Evolutionary conservation across 2,113 vertebrate species (phyloP).

Genomic region (Seriola dumerili): DNA sequence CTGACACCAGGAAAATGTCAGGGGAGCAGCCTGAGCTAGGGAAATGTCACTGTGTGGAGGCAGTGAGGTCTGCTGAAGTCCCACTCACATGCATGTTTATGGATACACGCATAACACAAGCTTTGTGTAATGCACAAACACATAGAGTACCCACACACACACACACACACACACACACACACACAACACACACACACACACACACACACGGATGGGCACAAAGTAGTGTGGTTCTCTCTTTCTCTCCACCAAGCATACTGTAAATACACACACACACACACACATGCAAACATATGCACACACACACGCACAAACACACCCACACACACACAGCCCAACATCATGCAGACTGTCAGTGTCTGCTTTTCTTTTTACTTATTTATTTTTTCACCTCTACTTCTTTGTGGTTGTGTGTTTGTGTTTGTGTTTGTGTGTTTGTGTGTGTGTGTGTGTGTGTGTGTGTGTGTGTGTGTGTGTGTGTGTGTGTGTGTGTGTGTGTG

Average conservation of each 20-base stretch:
- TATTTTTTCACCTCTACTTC: background rate
- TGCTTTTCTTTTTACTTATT: background rate
- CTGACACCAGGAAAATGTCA: slow-evolving; percentile 88
- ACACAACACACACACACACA: background rate
- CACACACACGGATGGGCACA: background rate
- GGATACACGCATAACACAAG: slow-evolving; percentile 1
- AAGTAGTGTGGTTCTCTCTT: background rate
- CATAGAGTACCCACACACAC: background rate
- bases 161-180: slow-evolving; percentile 4
- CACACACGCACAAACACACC: background rate
- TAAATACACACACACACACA: background rate
- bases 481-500: too few relatives aligned
- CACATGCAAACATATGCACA: background rate
- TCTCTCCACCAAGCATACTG: background rate
- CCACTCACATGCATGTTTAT: slow-evolving; percentile 24
- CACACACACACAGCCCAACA: too few relatives aligned
- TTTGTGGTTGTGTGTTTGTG: too few relatives aligned
- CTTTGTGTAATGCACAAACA: slow-evolving; percentile 2
- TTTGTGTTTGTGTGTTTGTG: too few relatives aligned
- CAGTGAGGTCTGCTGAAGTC: slow-evolving; percentile 47
- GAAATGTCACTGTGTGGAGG: slow-evolving; percentile 82
- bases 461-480: too few relatives aligned
- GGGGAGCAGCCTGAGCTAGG: slow-evolving; percentile 68
- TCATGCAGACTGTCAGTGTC: background rate
- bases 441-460: too few relatives aligned